Conservation (phyloP, 2,888 invertebrate genomes). For the Caenorhabditis imperialis region DNA sequence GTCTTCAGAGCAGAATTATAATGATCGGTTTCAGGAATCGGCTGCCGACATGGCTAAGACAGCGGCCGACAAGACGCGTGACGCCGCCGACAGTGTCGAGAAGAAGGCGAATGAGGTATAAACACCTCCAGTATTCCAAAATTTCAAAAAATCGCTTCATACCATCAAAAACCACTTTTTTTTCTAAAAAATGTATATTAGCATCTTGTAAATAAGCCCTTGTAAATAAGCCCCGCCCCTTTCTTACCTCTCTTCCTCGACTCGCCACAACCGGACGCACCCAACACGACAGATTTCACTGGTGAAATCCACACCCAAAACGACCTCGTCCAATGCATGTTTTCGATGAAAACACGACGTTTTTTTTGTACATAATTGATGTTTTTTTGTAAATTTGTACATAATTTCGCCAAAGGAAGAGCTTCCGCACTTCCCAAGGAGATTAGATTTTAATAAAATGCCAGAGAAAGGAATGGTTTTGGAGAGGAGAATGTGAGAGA, state of each 20-base stretch:
- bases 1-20: background rate
- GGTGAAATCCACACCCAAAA: background rate
- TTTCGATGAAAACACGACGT: constrained; percentile 10
- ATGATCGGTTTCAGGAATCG: constrained; percentile 35
- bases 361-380: background rate
- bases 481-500: too few species aligned
- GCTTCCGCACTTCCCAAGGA: too few species aligned
- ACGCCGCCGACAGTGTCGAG: constrained; percentile 30
- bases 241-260: background rate
- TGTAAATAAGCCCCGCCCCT: too few species aligned
- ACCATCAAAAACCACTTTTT: too few species aligned
- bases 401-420: too few species aligned
- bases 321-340: background rate
- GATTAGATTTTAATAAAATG: background rate
- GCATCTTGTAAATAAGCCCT: too few species aligned
- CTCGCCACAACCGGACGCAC: background rate
- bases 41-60: constrained; percentile 11
- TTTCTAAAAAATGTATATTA: too few species aligned
- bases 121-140: background rate
- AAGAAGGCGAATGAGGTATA: constrained; percentile 48
- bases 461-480: too few species aligned
- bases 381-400: too few species aligned
- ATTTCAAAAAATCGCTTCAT: background rate
- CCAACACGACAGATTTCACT: too few species aligned
- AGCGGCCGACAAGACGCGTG: constrained; percentile 20